A percentile compares a stretch with the other conserved stretches of the same genome.
phyloP scores from a whole-genome alignment of 2,888 invertebrate species.

The Drosophila demipolita region DNA sequence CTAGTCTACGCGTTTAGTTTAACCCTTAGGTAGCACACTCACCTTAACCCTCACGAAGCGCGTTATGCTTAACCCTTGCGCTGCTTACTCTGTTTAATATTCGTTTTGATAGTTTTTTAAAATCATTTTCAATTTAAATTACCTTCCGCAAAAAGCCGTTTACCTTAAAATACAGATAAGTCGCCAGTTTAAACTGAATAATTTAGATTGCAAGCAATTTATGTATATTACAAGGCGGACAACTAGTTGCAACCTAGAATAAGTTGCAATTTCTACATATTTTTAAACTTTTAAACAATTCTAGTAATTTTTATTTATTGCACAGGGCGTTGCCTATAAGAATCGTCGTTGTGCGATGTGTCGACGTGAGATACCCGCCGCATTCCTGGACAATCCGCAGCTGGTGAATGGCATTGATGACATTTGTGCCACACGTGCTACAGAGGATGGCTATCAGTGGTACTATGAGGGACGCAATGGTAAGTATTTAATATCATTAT shows the following conservation, averaged over 20 bases:
- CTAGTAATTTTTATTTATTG: background rate
- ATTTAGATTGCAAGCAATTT: background rate
- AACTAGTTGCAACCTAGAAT: background rate
- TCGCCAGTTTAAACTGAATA: constrained; percentile 13
- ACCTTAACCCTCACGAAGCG: background rate
- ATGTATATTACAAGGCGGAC: background rate
- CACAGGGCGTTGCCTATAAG: constrained; percentile 92
- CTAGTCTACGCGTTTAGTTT: rapidly evolving
- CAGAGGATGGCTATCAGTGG: constrained; percentile 94
- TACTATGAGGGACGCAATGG: constrained; percentile 98
- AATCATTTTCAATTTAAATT: constrained; percentile 20
- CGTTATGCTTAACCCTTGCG: constrained; percentile 26
- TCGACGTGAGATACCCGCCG: constrained; percentile 94
- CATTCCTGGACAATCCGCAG: constrained; percentile 94
- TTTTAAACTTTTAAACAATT: background rate
- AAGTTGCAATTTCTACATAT: background rate
- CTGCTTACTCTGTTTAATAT: background rate
- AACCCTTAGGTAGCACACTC: background rate
- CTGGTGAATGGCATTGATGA: constrained; percentile 87
- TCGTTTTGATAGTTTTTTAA: background rate
- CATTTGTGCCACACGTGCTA: constrained; percentile 85
- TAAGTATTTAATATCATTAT: constrained; percentile 84
- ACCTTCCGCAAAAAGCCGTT: constrained; percentile 43
- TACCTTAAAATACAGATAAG: constrained; percentile 20
- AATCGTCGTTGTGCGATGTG: constrained; percentile 97